These are phyloP conservation scores for Prunella fulvescens DNA, from an alignment of 2,113 vertebrate species.

Conservation along the genomic window DNA sequence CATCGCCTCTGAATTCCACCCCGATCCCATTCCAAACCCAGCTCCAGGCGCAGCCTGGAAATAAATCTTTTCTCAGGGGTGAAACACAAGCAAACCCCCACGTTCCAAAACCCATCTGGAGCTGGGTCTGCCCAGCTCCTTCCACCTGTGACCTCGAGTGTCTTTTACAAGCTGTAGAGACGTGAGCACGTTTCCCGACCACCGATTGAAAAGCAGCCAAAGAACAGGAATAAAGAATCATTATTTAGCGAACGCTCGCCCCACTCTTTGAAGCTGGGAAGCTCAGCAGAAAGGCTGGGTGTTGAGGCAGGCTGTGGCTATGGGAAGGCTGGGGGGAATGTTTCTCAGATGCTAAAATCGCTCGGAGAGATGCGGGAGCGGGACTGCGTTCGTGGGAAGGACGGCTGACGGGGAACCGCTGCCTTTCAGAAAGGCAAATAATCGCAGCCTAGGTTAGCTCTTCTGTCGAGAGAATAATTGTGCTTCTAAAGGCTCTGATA, in stretches of 20 bases:
- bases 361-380: not conserved
- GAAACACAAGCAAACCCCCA: not conserved
- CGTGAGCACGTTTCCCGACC: not conserved
- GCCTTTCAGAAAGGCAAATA: constrained; percentile 61
- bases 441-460: constrained; percentile 54
- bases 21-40: accelerated
- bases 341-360: constrained; percentile 20
- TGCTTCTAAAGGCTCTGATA: constrained; percentile 64
- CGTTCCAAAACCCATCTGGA: not conserved
- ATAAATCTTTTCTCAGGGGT: not conserved
- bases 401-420: not conserved
- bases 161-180: not conserved
- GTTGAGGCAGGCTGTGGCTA: not conserved
- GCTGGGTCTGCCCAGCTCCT: not conserved
- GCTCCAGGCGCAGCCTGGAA: not conserved
- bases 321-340: constrained; percentile 7
- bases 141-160: not conserved
- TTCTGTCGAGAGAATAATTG: constrained; percentile 64
- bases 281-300: not conserved
- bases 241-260: not conserved
- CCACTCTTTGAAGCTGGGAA: constrained; percentile 45
- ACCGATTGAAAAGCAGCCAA: not conserved
- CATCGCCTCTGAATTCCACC: not conserved
- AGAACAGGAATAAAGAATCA: not conserved
- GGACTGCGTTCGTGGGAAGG: not conserved